Base-by-base conservation (phyloP, 2,113 vertebrate genomes). In the Ailurus styani region DNA sequence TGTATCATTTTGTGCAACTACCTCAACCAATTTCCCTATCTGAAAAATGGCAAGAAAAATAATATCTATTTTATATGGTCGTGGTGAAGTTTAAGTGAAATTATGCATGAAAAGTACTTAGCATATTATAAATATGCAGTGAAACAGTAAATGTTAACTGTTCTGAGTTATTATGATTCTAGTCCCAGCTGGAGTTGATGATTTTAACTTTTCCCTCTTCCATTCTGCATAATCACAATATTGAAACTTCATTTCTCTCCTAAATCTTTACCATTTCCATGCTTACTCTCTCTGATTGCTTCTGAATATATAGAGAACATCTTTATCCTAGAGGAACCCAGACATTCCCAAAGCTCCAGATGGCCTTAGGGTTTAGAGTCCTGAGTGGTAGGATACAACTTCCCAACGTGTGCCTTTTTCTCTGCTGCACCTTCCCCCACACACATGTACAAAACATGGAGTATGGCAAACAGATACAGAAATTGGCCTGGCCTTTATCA, bases 131-230 rank as follows among this genome's bases (percentile, higher is more conserved):
- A 97, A 97, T 95, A 95, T 97, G 93, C 85, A 96, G 57, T 93
- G 90, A 97, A 95, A 95, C 73, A 93, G 85, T 96, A 96, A 94
- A 94, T 89, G 93, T 96, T 98, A 96, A 91, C 93, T 93, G 64
- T 96, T 95, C 90, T 91, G 86, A 96, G 95, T 78, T 68, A 77
- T 87, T 97, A 95, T 94, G 75, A 94, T 87, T 91, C 94, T 68
- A 91, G 86, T 81, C 87, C 90, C 98, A 98, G 97, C 94, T 97
- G 94, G 95, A 98, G 95, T 84, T 97, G 97, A 96, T 87, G 93
- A 94, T 92, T 96, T 97, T 96, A 97, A 97, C 95, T 96, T 96
- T 97, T 86, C 64, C n/a, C 11, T 57, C 60, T 88, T 37, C 79
- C 93, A n/a, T 90, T 84, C 62, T 75, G 84, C 37, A 92, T 96